Percentiles rank a stretch among this genome's conserved stretches.
phyloP scores from a whole-genome alignment of 2,797 vertebrate genomes.

The Mormyrops boulengeri region DNA sequence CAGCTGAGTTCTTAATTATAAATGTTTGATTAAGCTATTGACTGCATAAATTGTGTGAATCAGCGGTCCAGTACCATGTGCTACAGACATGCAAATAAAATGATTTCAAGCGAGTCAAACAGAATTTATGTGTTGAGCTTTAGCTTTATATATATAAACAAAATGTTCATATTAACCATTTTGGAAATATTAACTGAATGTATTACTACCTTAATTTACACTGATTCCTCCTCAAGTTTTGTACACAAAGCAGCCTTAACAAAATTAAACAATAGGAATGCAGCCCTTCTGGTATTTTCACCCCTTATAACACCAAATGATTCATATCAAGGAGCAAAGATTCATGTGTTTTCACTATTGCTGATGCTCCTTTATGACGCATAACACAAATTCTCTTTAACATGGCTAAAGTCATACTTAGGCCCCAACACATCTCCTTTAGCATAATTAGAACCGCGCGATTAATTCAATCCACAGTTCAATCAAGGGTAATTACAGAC shows the following conservation, averaged over 20 bases:
- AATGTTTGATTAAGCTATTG: not conserved
- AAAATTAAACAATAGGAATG: not conserved
- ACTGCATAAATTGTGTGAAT: not conserved
- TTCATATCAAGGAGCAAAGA: not conserved
- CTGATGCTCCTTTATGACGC: not conserved
- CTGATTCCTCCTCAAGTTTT: not conserved
- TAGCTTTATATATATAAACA: not conserved
- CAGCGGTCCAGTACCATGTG: not conserved
- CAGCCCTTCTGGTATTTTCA: not conserved
- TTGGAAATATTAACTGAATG: not conserved
- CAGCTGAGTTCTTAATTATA: slow-evolving; percentile 5
- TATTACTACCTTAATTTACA: not conserved
- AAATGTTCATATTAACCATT: not conserved
- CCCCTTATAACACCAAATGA: not conserved
- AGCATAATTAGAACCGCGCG: not conserved
- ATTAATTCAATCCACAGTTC: not conserved
- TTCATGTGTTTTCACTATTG: not conserved
- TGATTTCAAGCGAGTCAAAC: not conserved
- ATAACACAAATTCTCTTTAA: not conserved
- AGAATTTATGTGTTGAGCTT: not conserved
- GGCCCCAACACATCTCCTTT: not conserved
- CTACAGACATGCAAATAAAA: not conserved
- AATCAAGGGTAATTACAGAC: not conserved
- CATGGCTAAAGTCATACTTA: not conserved
- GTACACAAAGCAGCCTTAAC: not conserved